Base-by-base conservation (phyloP, 1,140 invertebrate species). In the Drosophila yakuba region DNA sequence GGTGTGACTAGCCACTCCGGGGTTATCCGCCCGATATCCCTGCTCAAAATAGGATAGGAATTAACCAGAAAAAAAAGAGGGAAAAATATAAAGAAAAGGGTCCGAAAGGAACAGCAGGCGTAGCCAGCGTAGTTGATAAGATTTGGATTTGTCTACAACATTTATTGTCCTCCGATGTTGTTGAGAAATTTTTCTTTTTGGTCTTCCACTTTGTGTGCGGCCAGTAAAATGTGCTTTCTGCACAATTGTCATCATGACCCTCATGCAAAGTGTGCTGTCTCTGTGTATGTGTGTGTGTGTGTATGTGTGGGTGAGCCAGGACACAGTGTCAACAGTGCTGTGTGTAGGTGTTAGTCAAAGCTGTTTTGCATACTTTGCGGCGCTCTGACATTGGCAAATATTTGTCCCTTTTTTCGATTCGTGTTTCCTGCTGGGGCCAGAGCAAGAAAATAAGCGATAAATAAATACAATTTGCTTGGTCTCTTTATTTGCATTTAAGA, bases 361-460 rank as follows among this genome's bases (percentile, higher is more conserved):
- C 76, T 84, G 80, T 80, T 89, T 89, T 89, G 84, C 84, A 89
- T 89, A 89, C 84, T 89, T 89, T 89, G 77, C 58, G 79, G 83
- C 76, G 43, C 63, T 77, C 47, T 69, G 75, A 77, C 83, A 75
- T 88, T 88, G 62, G 58, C 80, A 89, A 89, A 89, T 89, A 89
- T 89, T 89, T 89, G 84, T 69, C 84, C 80, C 69, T 88, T 89
- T 80, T 81, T 77, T 71, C 64, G 68, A 66, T 72, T 60, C 59
- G 43, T 39, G 39, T 47, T 71, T 8, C 4, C 43, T 45, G 17
- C 50, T 32, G 36, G 72, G 64, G 52, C 50, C 73, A 74, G 76
- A 54, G 74, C 69, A 82, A 76, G 80, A 63, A 88, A 89, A 88
- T 89, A 89, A 89, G 83, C 84, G 84, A 89, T 88, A 89, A 89